Conservation (phyloP, 92 coral and sea anemone species). For the Nematostella vectensis region DNA sequence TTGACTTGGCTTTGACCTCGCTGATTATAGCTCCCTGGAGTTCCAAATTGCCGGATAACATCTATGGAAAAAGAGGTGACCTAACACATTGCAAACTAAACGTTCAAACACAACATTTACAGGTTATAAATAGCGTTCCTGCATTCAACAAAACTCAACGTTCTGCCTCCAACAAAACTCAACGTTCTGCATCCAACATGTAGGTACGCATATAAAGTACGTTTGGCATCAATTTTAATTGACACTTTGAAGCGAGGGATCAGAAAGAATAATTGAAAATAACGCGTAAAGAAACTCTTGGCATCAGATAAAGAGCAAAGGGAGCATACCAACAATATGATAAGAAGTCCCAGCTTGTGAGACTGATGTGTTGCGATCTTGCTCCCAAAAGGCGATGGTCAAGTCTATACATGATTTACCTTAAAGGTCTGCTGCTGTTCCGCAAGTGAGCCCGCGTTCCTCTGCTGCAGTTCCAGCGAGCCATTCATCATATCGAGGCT, state of each 20-base stretch:
- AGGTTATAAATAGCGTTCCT: constrained; percentile 5
- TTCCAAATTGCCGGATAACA: constrained; percentile 71
- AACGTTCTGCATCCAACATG: too few relatives aligned
- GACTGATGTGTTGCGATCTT: too few relatives aligned
- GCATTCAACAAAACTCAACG: too few relatives aligned
- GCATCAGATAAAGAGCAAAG: too few relatives aligned
- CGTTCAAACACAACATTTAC: not conserved
- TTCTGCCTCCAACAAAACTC: too few relatives aligned
- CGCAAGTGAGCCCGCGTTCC: constrained; percentile 43
- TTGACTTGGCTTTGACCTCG: constrained; percentile 60
- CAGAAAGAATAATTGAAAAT: too few relatives aligned
- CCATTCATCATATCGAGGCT: constrained; percentile 66
- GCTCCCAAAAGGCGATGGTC: too few relatives aligned
- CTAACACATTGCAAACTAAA: not conserved
- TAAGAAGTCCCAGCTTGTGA: not conserved
- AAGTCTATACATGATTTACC: too few relatives aligned
- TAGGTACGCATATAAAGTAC: too few relatives aligned
- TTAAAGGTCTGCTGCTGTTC: constrained; percentile 35
- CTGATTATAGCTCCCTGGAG: constrained; percentile 65
- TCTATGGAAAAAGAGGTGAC: constrained; percentile 26
- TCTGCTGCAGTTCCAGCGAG: constrained; percentile 61
- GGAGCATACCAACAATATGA: not conserved
- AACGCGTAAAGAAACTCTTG: too few relatives aligned
- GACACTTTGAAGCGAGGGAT: too few relatives aligned
- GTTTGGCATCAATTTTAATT: too few relatives aligned